Base-by-base conservation (phyloP, 2,113 vertebrate genomes). In the Turnix velox region DNA sequence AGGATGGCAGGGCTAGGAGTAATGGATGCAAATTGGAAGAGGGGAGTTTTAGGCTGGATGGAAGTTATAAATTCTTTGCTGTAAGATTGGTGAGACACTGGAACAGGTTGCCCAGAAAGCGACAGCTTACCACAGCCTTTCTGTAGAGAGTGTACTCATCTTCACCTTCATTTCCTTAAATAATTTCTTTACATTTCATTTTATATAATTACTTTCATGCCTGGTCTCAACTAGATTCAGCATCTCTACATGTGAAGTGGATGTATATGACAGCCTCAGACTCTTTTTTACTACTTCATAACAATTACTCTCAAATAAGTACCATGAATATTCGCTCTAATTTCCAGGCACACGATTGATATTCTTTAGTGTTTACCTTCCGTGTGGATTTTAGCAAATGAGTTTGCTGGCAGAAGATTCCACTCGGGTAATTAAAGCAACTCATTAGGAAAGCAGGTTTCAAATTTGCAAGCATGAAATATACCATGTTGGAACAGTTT, bases 371-470 rank as follows among this genome's bases (percentile, higher is more conserved):
- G 2, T 84, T 82, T 91, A 83, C 59, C 30, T 76, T 28, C 16
- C 35, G 49, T 19, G 23, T 1, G 2, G 30, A 73, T 88, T 92
- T 58, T 54, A 80, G 42, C 42, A 94, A 92, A 85, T 13, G 42
- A 79, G 42, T 83, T 91, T 94, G 58, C 90, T 91, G 82, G 75
- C 82, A 88, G 82, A 85, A 93, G 69, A 31, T 37, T 87, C 71
- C 42, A 66, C 55, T 76, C 25, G 83, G 58, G 71, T 85, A 95
- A 88, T 94, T 85, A 94, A 79, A 91, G 42, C 23, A 87, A 91
- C 42, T 89, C 31, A 52, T 89, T 58, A 89, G 59, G 42, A 87
- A 57, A 78, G 67, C 49, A 75, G 52, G 37, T 72, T 91, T 92
- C 28, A 76, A 45, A 83, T 61, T 54, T 87, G 22, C 27, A 85